phyloP scores from a whole-genome alignment of 2,888 invertebrate genomes.

The Troides oblongomaculatus region DNA sequence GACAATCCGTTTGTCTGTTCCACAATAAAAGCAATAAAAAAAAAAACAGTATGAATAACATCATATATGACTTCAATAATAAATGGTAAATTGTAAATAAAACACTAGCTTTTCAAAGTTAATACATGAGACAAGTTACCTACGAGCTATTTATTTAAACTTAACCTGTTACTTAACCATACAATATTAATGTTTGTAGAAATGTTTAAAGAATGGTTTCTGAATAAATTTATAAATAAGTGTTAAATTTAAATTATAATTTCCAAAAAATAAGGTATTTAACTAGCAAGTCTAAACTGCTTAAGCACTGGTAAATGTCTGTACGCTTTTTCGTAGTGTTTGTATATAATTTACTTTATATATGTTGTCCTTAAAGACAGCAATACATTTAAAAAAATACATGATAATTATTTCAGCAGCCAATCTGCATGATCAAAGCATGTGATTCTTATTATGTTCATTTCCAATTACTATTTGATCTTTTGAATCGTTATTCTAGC shows the following conservation, averaged over 20 bases:
- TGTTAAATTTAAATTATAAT: not conserved
- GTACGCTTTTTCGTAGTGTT: not conserved
- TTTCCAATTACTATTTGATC: slow-evolving; percentile 11
- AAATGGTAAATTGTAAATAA: not conserved
- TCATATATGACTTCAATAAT: not conserved
- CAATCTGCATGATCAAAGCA: slow-evolving; percentile 2
- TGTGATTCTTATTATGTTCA: slow-evolving; percentile 10
- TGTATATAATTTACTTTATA: not conserved
- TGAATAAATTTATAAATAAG: too few relatives aligned
- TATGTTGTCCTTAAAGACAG: not conserved
- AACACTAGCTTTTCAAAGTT: too few relatives aligned
- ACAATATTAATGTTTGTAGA: too few relatives aligned
- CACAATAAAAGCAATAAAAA: not conserved
- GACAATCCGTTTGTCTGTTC: not conserved
- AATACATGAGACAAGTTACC: too few relatives aligned
- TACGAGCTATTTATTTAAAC: too few relatives aligned
- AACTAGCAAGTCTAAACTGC: not conserved
- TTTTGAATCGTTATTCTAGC: slow-evolving; percentile 7
- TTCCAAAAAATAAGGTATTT: not conserved
- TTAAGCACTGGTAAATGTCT: not conserved
- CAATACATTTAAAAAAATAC: not conserved
- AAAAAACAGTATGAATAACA: not conserved
- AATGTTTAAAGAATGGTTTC: too few relatives aligned
- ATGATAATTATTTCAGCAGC: not conserved
- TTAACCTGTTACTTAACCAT: too few relatives aligned